Conservation (phyloP, 2,797 vertebrate species). For the Anolis apletophallus region DNA sequence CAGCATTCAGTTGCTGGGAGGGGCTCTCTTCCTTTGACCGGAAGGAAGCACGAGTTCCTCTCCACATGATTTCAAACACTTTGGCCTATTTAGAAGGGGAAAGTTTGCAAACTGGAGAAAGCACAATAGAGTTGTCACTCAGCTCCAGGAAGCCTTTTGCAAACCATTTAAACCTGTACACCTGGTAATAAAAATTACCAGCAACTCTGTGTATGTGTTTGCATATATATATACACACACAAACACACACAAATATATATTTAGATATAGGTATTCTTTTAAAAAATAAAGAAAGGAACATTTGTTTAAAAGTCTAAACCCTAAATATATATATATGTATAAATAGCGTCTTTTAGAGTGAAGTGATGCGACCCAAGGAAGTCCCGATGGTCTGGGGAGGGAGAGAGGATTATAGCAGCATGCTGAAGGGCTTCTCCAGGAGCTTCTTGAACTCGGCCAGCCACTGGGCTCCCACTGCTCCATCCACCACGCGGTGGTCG, state of each 20-base stretch:
- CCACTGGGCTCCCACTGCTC: constrained; percentile 97
- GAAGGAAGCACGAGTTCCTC: constrained; percentile 35
- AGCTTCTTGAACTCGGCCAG: constrained; percentile 95
- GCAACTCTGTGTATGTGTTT: constrained; percentile 57
- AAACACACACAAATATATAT: constrained; percentile 47
- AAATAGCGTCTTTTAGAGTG: constrained; percentile 77
- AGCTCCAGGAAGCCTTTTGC: constrained; percentile 73
- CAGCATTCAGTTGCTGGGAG: background rate
- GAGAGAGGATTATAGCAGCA: constrained; percentile 87
- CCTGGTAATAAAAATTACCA: constrained; percentile 77
- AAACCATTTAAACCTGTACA: constrained; percentile 77
- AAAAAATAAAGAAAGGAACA: constrained; percentile 76
- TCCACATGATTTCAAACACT: constrained; percentile 43
- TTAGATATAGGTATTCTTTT: constrained; percentile 55
- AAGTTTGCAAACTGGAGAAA: constrained; percentile 70
- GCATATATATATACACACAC: constrained; percentile 62
- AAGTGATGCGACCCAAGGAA: constrained; percentile 66
- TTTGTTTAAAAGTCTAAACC: constrained; percentile 69
- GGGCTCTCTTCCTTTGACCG: background rate
- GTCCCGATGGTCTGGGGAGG: constrained; percentile 31
- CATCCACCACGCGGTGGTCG: constrained; percentile 96
- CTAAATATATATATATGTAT: constrained; percentile 60
- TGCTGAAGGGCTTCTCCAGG: constrained; percentile 93
- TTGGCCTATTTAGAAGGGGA: constrained; percentile 47
- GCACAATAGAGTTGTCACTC: constrained; percentile 61